Evolutionary conservation across 2,888 invertebrate genomes (phyloP).

Genomic region (Oligia fasciuncula): DNA sequence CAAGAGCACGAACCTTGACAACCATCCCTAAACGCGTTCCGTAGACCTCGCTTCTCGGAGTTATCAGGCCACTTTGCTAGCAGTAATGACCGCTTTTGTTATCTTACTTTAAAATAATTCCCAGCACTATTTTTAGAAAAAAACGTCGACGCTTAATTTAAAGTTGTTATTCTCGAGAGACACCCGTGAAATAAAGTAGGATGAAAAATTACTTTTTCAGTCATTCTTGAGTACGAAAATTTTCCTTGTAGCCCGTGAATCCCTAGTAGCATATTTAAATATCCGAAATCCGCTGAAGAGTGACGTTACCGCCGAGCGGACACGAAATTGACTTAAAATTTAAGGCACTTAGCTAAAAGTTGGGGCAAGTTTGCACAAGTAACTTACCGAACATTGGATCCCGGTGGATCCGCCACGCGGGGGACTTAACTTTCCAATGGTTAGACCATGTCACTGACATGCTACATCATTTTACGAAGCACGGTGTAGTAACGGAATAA

Average conservation of each 20-base stretch:
- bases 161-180: slow-evolving; percentile 45
- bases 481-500: background rate
- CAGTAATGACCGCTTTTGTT: slow-evolving; percentile 32
- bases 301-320: slow-evolving; percentile 70
- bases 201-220: slow-evolving; percentile 50
- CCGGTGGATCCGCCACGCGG: slow-evolving; percentile 65
- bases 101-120: slow-evolving; percentile 45
- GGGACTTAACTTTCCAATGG: slow-evolving; percentile 65
- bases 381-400: slow-evolving; percentile 75
- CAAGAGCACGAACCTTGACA: slow-evolving; percentile 54
- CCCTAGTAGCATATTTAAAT: slow-evolving; percentile 69
- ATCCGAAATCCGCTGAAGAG: slow-evolving; percentile 69
- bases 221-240: slow-evolving; percentile 54
- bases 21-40: slow-evolving; percentile 30
- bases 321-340: slow-evolving; percentile 85
- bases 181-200: slow-evolving; percentile 20
- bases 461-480: slow-evolving; percentile 3
- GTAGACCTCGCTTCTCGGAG: slow-evolving; percentile 5
- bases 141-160: slow-evolving; percentile 50
- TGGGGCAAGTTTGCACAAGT: slow-evolving; percentile 76
- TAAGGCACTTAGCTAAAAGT: slow-evolving; percentile 83
- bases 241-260: slow-evolving; percentile 40
- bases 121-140: slow-evolving; percentile 40
- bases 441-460: slow-evolving; percentile 31
- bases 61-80: slow-evolving; percentile 41